Conservation (phyloP, 2,113 vertebrate genomes). For the Labrus mixtus region DNA sequence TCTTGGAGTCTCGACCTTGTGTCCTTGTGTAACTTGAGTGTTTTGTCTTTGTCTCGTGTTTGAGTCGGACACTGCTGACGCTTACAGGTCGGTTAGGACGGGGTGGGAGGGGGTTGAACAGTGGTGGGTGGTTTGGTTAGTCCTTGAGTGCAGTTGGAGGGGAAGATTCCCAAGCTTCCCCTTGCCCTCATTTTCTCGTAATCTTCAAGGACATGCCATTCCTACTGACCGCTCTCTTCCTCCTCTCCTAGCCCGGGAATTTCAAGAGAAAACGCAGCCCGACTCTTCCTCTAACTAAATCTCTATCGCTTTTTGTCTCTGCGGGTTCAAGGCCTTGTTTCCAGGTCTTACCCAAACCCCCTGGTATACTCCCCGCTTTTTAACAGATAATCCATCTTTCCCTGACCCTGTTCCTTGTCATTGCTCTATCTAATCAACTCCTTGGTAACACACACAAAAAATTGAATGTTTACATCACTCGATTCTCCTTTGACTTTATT, state of each 20-base stretch:
- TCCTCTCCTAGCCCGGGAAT: slow-evolving; percentile 16
- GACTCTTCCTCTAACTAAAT: slow-evolving; percentile 32
- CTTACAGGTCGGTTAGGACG: slow-evolving; percentile 38
- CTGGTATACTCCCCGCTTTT: slow-evolving; percentile 18
- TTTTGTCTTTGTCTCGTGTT: slow-evolving; percentile 82
- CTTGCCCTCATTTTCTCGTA: slow-evolving; percentile 20
- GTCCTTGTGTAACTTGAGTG: slow-evolving; percentile 74
- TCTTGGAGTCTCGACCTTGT: slow-evolving; percentile 74
- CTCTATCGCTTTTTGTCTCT: slow-evolving; percentile 30
- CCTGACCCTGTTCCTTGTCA: neutral
- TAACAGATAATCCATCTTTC: slow-evolving; percentile 25
- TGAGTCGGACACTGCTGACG: slow-evolving; percentile 65
- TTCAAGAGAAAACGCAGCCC: slow-evolving; percentile 25
- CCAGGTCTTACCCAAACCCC: slow-evolving; percentile 34
- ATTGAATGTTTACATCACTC: slow-evolving; percentile 88
- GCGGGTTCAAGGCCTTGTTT: slow-evolving; percentile 33
- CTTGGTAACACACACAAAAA: slow-evolving; percentile 79
- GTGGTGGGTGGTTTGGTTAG: slow-evolving; percentile 1
- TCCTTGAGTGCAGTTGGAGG: slow-evolving; percentile 42
- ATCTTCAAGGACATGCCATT: slow-evolving; percentile 34
- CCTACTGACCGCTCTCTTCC: slow-evolving; percentile 6
- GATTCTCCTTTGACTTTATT: slow-evolving; percentile 83
- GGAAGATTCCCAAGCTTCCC: slow-evolving; percentile 31
- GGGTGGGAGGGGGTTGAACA: slow-evolving; percentile 12
- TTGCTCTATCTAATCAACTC: slow-evolving; percentile 73